Base-by-base conservation (phyloP, 2,888 invertebrate genomes). In the Morpho deidamia region DNA sequence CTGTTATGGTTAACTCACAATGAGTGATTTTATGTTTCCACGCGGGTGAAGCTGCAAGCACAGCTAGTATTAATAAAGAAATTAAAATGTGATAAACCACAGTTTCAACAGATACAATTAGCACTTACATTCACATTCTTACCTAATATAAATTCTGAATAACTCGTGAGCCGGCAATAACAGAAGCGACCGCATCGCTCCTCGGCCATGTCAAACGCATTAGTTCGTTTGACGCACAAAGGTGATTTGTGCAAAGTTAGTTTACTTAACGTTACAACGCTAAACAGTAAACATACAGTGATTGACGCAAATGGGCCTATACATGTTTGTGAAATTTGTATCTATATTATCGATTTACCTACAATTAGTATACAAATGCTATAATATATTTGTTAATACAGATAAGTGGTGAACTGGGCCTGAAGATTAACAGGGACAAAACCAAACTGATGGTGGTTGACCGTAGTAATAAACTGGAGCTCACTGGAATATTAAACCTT, bases 281-380 rank as follows among this genome's bases (percentile, higher is more conserved):
- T 87, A 87, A 87, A 70, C 62, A 61, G n/a, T 41, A 10, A 37
- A 37, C 37, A 37, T 37, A 83, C 77, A 79, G 39, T 49, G 51
- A 65, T 72, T 84, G 83, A 85, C 86, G 86, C 75, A 85, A 76
- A 71, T 71, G 62, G 55, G 37, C 37, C n/a, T 37, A 37, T 37
- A 7, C 56, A 11, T 38, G 44, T 46, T 53, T 41, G 58, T 57
- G 58, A 65, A 60, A 68, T 65, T 62, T 61, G 48, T 23, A 1
- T 23, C 23, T 5, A 23, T 23, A 23, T 23, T 23, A 23, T 23
- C 23, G 23, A 1, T 23, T 23, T 5, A 23, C 23, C 5, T 23
- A 23, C 23, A 23, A 23, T 23, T 23, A 23, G 23, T 23, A 23
- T 23, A 2, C 5, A 23, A 23, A 1, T 23, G 23, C 23, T 23